Evolutionary conservation across 2,888 invertebrate genomes (phyloP).

Genomic region (Theretra japonica): DNA sequence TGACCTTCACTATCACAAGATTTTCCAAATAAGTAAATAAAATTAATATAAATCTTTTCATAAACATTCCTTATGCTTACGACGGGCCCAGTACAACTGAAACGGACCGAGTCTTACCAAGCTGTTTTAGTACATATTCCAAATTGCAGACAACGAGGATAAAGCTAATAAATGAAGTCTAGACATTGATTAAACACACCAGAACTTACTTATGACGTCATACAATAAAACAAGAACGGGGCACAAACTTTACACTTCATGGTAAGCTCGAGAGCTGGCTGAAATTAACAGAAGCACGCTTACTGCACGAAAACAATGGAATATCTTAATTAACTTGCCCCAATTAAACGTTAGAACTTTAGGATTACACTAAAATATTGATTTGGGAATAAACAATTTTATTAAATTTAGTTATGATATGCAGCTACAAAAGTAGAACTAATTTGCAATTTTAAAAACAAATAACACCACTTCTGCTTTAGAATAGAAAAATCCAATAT

Average conservation of each 20-base stretch:
- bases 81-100: too few species aligned
- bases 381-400: neutral
- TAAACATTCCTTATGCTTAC: too few species aligned
- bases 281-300: neutral
- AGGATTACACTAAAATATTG: too few species aligned
- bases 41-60: too few species aligned
- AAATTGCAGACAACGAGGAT: neutral
- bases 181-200: neutral
- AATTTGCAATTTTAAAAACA: too few species aligned
- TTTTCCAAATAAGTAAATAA: too few species aligned
- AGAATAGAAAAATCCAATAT: neutral
- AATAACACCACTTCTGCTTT: too few species aligned
- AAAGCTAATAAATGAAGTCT: neutral
- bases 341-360: neutral
- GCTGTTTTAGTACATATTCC: neutral
- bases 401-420: too few species aligned
- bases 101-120: too few species aligned
- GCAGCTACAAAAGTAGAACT: too few species aligned
- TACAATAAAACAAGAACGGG: neutral
- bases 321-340: neutral
- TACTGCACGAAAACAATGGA: neutral
- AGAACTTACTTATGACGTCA: neutral
- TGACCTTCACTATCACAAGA: too few species aligned
- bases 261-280: neutral
- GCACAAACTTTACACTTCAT: neutral